These are phyloP conservation scores for Meloidogyne floridensis DNA, from an alignment of 1,140 invertebrate genomes.

Conservation along the genomic window DNA sequence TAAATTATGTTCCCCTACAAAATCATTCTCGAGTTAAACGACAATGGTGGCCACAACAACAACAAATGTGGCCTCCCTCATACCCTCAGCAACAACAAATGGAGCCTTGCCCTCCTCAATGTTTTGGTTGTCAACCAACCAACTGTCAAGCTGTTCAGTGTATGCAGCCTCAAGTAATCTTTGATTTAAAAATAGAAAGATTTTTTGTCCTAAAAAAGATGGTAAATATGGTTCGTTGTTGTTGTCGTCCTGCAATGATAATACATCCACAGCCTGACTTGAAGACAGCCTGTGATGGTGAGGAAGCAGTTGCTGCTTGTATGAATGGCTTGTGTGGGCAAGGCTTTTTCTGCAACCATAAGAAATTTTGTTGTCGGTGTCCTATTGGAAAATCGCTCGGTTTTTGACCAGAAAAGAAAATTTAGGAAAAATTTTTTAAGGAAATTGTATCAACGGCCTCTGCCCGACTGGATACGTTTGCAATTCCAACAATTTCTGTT, in stretches of 20 bases:
- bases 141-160: slow-evolving; percentile 25
- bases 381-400: slow-evolving; percentile 38
- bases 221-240: slow-evolving; percentile 20
- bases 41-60: neutral
- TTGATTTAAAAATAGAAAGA: neutral
- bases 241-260: slow-evolving; percentile 23
- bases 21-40: neutral
- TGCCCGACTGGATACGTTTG: slow-evolving; percentile 39
- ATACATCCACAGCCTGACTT: slow-evolving; percentile 9
- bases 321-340: slow-evolving; percentile 53
- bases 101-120: slow-evolving; percentile 10
- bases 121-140: slow-evolving; percentile 18
- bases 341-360: slow-evolving; percentile 42
- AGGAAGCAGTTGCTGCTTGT: slow-evolving; percentile 50
- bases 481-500: slow-evolving; percentile 30
- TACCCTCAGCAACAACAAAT: neutral
- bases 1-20: neutral
- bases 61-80: neutral
- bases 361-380: slow-evolving; percentile 51
- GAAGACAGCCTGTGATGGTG: slow-evolving; percentile 47
- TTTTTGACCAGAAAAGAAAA: neutral
- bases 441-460: slow-evolving; percentile 42
- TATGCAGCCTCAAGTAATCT: slow-evolving; percentile 18
- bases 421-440: neutral
- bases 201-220: too few relatives aligned